Conservation (phyloP, 2,888 invertebrate genomes). For the Steinernema carpocapsae region DNA sequence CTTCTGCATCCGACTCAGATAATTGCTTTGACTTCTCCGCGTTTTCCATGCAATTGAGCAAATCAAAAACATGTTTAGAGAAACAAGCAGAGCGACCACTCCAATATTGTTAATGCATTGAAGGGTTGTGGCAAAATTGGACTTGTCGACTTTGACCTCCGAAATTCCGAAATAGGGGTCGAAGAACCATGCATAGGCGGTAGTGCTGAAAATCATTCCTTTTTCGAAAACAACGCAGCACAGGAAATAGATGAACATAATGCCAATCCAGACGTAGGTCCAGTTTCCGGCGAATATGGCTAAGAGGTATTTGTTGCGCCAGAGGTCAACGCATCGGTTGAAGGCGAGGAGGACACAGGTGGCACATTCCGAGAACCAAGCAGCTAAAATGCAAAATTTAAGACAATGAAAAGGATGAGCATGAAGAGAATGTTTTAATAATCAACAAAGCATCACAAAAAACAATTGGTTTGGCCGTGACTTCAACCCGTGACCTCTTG, state of each 20-base stretch:
- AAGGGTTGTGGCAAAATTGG: not conserved
- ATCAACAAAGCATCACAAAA: no score
- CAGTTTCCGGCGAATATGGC: slow-evolving; percentile 8
- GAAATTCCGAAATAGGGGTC: slow-evolving; percentile 36
- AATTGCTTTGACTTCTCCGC: not conserved
- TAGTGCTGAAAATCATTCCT: slow-evolving; percentile 33
- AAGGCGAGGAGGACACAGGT: slow-evolving; percentile 35
- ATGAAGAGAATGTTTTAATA: not conserved
- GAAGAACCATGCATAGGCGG: slow-evolving; percentile 35
- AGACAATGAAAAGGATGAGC: not conserved
- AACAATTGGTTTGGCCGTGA: no score
- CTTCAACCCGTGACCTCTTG: no score
- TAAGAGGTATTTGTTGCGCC: not conserved
- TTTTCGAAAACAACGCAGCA: not conserved
- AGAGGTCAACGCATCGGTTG: slow-evolving; percentile 34
- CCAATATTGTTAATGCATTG: slow-evolving; percentile 36
- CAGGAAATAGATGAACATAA: not conserved
- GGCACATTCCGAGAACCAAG: slow-evolving; percentile 26
- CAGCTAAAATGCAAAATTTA: not conserved
- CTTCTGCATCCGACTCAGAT: slow-evolving; percentile 33
- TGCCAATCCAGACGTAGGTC: slow-evolving; percentile 32
- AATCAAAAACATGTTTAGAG: slow-evolving; percentile 5
- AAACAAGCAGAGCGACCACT: not conserved
- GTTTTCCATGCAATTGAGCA: slow-evolving; percentile 9
- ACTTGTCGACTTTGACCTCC: not conserved